phyloP scores from a whole-genome alignment of 2,797 vertebrate species.

The Eupleurogrammus muticus region DNA sequence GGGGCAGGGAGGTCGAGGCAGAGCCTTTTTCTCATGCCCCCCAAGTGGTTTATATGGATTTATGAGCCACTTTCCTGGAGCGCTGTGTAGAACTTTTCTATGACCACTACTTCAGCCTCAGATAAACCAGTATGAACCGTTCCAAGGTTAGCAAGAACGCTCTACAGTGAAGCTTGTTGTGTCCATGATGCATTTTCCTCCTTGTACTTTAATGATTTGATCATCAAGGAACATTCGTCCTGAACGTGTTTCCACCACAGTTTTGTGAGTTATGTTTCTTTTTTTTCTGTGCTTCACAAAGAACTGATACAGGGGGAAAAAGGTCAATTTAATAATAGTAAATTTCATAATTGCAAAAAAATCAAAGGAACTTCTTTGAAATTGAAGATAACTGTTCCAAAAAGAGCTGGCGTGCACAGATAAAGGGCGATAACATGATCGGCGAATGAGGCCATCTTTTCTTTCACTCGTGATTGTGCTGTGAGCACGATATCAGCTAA shows the following conservation, averaged over 20 bases:
- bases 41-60: slow-evolving; percentile 40
- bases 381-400: slow-evolving; percentile 32
- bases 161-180: background rate
- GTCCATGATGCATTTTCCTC: background rate
- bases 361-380: slow-evolving; percentile 15
- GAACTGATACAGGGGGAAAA: background rate
- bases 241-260: background rate
- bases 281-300: slow-evolving; percentile 1
- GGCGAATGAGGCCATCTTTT: slow-evolving; percentile 54
- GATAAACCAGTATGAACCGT: slow-evolving; percentile 20
- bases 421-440: slow-evolving; percentile 13
- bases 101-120: slow-evolving; percentile 25
- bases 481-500: slow-evolving; percentile 25
- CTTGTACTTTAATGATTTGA: background rate
- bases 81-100: slow-evolving; percentile 30
- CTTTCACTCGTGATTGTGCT: slow-evolving; percentile 44
- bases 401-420: slow-evolving; percentile 21
- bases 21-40: slow-evolving; percentile 41
- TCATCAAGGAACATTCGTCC: background rate
- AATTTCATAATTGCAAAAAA: background rate
- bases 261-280: background rate
- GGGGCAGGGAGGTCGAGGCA: slow-evolving; percentile 33
- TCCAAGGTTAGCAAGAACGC: slow-evolving; percentile 11
- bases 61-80: slow-evolving; percentile 32
- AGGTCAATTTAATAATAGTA: too few relatives aligned